A percentile compares a stretch with the other conserved stretches of the same genome.
phyloP scores from a whole-genome alignment of 2,113 vertebrate genomes.

The Cryptotis parvus region DNA sequence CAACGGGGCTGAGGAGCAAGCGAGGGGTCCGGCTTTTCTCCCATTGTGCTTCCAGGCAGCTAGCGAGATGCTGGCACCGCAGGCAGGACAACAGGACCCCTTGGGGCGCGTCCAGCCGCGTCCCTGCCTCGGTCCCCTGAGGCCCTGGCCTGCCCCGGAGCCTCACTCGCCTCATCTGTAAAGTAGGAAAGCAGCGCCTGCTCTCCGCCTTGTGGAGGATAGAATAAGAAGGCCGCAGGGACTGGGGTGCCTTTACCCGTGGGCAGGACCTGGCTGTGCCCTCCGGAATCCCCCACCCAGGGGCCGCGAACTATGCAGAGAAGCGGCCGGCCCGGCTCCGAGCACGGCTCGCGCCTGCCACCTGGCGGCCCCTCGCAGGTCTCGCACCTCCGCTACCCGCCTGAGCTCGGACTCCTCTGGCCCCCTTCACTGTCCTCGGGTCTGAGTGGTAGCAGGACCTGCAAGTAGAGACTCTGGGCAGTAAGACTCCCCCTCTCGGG shows the following conservation, averaged over 20 bases:
- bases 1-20: not conserved
- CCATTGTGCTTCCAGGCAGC: not conserved
- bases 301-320: too few species aligned
- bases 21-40: too few species aligned
- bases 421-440: not conserved
- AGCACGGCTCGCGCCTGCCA: conserved; percentile 63
- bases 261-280: too few species aligned
- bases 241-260: too few species aligned
- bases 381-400: not conserved
- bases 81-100: not conserved
- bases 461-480: not conserved
- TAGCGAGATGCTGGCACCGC: not conserved
- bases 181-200: not conserved
- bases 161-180: not conserved
- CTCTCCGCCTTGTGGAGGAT: not conserved
- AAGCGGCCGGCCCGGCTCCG: too few species aligned
- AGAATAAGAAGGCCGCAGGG: not conserved
- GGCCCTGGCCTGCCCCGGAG: not conserved
- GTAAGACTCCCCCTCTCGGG: too few species aligned
- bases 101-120: not conserved
- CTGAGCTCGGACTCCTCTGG: too few species aligned
- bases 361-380: conserved; percentile 52
- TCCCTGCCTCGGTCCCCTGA: not conserved
- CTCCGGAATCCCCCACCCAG: too few species aligned
- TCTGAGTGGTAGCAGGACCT: not conserved